Conservation (phyloP, 2,797 vertebrate species). For the Rhinogobio ventralis region DNA sequence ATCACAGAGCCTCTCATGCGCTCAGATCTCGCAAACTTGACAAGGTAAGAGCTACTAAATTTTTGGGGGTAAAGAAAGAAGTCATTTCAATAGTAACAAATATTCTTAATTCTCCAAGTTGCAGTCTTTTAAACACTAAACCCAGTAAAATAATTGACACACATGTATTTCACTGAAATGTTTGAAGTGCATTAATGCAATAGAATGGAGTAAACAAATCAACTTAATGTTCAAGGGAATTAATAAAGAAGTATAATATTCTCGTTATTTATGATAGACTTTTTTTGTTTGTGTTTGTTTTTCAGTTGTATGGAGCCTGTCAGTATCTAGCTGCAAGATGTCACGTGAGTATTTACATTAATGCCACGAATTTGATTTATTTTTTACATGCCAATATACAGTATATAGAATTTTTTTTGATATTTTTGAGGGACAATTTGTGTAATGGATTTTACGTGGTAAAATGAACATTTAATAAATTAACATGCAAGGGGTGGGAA, state of each 20-base stretch:
- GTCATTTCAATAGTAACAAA: background rate
- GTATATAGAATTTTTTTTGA: background rate
- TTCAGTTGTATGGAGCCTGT: slow-evolving; percentile 92
- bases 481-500: background rate
- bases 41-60: slow-evolving; percentile 80
- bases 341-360: slow-evolving; percentile 86
- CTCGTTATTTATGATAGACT: background rate
- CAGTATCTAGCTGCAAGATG: slow-evolving; percentile 98
- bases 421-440: background rate
- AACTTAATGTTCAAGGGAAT: background rate
- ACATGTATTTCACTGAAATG: background rate
- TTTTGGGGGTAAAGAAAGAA: background rate
- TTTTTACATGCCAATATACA: background rate
- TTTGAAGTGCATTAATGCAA: background rate
- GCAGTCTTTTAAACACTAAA: background rate
- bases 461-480: background rate
- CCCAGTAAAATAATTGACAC: background rate
- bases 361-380: background rate
- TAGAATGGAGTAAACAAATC: background rate
- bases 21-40: slow-evolving; percentile 94
- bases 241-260: background rate
- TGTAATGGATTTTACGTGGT: background rate
- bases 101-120: background rate
- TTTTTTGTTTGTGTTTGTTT: slow-evolving; percentile 47
- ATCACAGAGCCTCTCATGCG: slow-evolving; percentile 96